These are phyloP conservation scores for Micronisus gabar DNA, from an alignment of 2,113 vertebrate species.

Conservation along the genomic window DNA sequence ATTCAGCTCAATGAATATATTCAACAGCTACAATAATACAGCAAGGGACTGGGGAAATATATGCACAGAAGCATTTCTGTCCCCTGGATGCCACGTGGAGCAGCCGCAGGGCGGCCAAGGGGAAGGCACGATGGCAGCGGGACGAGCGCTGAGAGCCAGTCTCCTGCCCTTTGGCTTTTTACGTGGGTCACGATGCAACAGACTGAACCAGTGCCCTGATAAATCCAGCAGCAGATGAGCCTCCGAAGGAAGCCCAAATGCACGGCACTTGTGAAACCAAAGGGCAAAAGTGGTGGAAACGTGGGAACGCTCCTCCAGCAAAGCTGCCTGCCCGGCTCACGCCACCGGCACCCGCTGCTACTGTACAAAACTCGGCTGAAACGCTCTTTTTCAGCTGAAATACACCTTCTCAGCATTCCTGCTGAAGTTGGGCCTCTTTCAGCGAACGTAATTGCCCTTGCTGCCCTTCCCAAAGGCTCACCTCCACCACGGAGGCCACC, in stretches of 20 bases:
- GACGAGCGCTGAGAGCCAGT: not conserved
- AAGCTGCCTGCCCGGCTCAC: not conserved
- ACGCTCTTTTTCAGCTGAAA: not conserved
- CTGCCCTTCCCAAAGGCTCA: not conserved
- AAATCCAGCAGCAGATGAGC: not conserved
- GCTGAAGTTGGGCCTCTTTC: not conserved
- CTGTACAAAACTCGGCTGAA: not conserved
- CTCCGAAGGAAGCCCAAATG: not conserved
- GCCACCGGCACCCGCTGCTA: not conserved
- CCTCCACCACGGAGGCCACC: not conserved
- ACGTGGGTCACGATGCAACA: fast-evolving
- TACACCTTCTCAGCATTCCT: fast-evolving
- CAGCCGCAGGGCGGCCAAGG: not conserved
- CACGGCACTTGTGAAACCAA: not conserved
- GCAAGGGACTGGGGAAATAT: not conserved
- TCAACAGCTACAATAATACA: not conserved
- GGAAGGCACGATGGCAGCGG: not conserved
- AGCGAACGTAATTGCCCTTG: fast-evolving
- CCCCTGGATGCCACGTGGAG: not conserved
- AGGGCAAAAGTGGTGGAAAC: not conserved
- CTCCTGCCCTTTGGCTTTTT: not conserved
- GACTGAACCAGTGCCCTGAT: not conserved
- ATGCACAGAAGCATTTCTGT: not conserved
- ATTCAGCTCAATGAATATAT: conserved; percentile 35
- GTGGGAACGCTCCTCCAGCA: not conserved